A percentile compares a stretch with the other conserved stretches of the same genome.
Conservation (phyloP, 23 tunicate genomes). For the Styela plicata region DNA sequence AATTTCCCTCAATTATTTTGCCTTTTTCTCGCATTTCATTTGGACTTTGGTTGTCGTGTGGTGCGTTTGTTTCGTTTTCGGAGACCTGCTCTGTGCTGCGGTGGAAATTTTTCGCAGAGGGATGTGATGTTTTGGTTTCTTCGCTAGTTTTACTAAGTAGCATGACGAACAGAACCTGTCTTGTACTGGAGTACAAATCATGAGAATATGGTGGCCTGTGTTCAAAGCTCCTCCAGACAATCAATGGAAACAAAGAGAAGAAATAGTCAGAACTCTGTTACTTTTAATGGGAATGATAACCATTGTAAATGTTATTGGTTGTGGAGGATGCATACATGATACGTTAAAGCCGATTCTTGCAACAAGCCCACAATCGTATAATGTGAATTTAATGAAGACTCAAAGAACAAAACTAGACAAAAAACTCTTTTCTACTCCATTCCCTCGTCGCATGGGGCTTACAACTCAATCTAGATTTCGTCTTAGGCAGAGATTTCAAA, state of each 20-base stretch:
- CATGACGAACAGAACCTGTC: neutral
- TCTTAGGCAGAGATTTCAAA: neutral
- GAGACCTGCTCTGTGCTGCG: too few species aligned
- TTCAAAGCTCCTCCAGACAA: neutral
- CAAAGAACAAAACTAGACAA: neutral
- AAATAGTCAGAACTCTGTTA: neutral
- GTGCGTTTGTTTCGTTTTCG: too few species aligned
- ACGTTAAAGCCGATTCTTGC: slow-evolving; percentile 26
- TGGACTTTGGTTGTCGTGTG: too few species aligned
- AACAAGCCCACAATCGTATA: slow-evolving; percentile 52
- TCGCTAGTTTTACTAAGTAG: neutral
- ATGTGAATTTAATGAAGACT: neutral
- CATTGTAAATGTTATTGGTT: neutral
- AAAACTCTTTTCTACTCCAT: neutral
- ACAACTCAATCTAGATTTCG: neutral
- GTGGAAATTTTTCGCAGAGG: too few species aligned
- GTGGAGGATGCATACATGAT: slow-evolving; percentile 65
- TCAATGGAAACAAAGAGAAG: neutral
- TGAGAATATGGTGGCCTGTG: slow-evolving; percentile 4
- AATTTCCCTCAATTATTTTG: too few species aligned
- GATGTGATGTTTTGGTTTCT: too few species aligned
- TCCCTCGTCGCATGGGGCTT: neutral
- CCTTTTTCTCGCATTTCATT: too few species aligned
- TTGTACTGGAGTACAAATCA: neutral
- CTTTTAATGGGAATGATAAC: neutral